phyloP scores from a whole-genome alignment of 2,888 invertebrate genomes.

The Cremastinae sp. region DNA sequence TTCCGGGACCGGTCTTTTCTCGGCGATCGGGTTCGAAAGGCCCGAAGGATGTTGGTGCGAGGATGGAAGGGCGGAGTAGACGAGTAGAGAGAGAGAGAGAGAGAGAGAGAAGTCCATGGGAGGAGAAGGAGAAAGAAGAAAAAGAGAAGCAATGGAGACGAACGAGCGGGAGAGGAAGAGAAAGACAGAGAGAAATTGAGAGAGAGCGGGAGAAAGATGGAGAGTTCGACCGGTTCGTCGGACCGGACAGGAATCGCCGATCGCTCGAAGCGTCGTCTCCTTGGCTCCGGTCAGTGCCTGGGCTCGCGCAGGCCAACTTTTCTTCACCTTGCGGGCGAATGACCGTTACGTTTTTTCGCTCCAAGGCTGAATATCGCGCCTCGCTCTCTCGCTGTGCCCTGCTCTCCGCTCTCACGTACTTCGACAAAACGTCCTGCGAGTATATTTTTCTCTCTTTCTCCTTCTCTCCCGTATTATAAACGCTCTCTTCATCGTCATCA shows the following conservation, averaged over 20 bases:
- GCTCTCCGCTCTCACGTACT: constrained; percentile 47
- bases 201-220: constrained; percentile 60
- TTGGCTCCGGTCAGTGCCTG: constrained; percentile 77
- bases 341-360: constrained; percentile 78
- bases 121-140: constrained; percentile 29
- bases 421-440: constrained; percentile 28
- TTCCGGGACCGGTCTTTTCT: constrained; percentile 72
- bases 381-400: constrained; percentile 2
- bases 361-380: constrained; percentile 74
- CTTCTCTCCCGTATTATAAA: background rate
- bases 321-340: constrained; percentile 78
- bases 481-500: constrained; percentile 29
- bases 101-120: constrained; percentile 19
- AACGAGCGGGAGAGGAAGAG: constrained; percentile 39
- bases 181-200: constrained; percentile 27
- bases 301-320: constrained; percentile 74
- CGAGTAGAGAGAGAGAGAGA: constrained; percentile 40
- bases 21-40: constrained; percentile 64
- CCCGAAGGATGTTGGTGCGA: constrained; percentile 58
- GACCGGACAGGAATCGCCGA: constrained; percentile 72
- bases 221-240: constrained; percentile 69
- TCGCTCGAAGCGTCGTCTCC: constrained; percentile 75
- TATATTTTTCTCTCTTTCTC: background rate
- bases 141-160: constrained; percentile 42
- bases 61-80: constrained; percentile 56